Percentiles rank a stretch among this genome's conserved stretches.
These are phyloP conservation scores for Metalampra italica DNA, from an alignment of 2,888 invertebrate genomes.

Conservation along the genomic window DNA sequence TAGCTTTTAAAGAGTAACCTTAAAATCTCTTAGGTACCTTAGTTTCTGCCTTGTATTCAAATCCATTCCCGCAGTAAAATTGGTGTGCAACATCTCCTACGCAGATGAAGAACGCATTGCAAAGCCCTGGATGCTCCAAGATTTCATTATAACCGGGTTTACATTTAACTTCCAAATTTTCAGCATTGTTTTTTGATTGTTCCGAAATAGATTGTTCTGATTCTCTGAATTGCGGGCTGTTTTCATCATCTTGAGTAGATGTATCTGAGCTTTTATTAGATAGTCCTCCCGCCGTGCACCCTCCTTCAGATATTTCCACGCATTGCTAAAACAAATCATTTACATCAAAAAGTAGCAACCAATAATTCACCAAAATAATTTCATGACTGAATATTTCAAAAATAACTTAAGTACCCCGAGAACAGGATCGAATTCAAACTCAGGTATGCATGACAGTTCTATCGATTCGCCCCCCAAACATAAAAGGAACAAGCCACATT, in stretches of 20 bases:
- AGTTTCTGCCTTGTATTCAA: constrained; percentile 21
- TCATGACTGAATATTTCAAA: too few relatives aligned
- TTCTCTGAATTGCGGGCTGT: background rate
- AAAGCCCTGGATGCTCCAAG: constrained; percentile 10
- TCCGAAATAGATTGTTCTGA: background rate
- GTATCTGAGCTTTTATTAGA: too few relatives aligned
- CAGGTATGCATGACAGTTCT: background rate
- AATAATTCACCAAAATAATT: too few relatives aligned
- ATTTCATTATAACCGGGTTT: constrained; percentile 4
- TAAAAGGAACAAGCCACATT: background rate
- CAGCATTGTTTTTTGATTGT: background rate
- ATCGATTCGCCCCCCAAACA: background rate
- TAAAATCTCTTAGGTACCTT: too few relatives aligned
- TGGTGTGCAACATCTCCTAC: constrained; percentile 13
- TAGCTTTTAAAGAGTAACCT: too few relatives aligned
- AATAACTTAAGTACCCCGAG: background rate
- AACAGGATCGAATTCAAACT: background rate
- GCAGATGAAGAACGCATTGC: constrained; percentile 28
- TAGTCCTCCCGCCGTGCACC: background rate
- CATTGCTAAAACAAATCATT: background rate
- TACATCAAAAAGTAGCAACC: background rate
- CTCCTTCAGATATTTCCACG: background rate
- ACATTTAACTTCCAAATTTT: background rate
- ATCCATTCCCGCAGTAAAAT: constrained; percentile 21
- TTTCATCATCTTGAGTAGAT: too few relatives aligned